Evolutionary conservation across 2,888 invertebrate species (phyloP).

Genomic region (Cerceris rybyensis): DNA sequence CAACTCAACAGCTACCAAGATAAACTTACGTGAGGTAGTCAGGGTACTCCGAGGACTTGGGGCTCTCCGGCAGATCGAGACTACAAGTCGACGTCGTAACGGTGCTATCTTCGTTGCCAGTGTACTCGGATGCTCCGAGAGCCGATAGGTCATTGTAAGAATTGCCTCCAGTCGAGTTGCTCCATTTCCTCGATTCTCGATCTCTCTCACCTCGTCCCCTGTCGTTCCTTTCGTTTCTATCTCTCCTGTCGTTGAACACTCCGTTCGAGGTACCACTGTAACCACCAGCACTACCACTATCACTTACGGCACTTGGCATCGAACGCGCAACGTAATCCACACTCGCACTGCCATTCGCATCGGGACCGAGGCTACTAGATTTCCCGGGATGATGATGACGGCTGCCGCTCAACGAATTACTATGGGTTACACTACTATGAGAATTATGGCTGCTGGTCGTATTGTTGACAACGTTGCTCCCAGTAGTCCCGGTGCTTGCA

Average conservation of each 20-base stretch:
- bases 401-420: slow-evolving; percentile 57
- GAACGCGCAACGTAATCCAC: slow-evolving; percentile 49
- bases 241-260: slow-evolving; percentile 63
- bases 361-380: slow-evolving; percentile 14
- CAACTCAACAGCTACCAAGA: too few relatives aligned
- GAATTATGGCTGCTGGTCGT: slow-evolving; percentile 65
- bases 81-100: slow-evolving; percentile 54
- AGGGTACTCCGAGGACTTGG: slow-evolving; percentile 77
- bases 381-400: slow-evolving; percentile 50
- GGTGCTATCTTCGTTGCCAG: slow-evolving; percentile 54
- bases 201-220: slow-evolving; percentile 65
- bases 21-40: slow-evolving; percentile 85
- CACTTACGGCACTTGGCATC: slow-evolving; percentile 48
- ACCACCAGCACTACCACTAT: slow-evolving; percentile 39
- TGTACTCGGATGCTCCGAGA: slow-evolving; percentile 33
- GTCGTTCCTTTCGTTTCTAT: slow-evolving; percentile 70
- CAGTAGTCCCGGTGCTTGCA: slow-evolving; percentile 8
- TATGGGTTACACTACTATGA: slow-evolving; percentile 67
- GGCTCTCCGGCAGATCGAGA: slow-evolving; percentile 55
- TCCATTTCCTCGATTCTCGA: slow-evolving; percentile 56
- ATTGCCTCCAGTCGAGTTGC: slow-evolving; percentile 9
- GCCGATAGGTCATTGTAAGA: slow-evolving; percentile 40
- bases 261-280: slow-evolving; percentile 62
- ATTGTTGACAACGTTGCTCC: slow-evolving; percentile 45
- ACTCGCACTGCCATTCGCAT: slow-evolving; percentile 20